A percentile compares a stretch with the other conserved stretches of the same genome.
These are phyloP conservation scores for Brachypterus glaber DNA, from an alignment of 2,888 invertebrate species.

Conservation along the genomic window DNA sequence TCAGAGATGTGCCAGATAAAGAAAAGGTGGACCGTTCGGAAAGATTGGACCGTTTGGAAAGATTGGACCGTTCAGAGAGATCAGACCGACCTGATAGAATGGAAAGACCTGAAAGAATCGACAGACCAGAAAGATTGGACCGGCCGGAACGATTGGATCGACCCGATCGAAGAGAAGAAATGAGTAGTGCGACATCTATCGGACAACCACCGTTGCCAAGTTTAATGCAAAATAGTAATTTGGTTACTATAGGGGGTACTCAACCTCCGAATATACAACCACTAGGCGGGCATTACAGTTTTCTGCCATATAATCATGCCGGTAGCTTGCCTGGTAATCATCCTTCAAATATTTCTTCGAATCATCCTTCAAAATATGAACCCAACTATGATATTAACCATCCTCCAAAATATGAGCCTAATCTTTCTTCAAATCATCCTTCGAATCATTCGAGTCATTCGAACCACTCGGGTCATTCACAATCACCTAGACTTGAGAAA, in stretches of 20 bases:
- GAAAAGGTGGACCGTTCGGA: conserved; percentile 28
- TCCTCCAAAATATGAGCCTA: too few species aligned
- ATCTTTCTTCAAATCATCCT: too few species aligned
- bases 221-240: conserved; percentile 49
- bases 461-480: too few species aligned
- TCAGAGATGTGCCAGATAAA: conserved; percentile 12
- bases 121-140: conserved; percentile 21
- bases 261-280: conserved; percentile 35
- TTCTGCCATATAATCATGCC: conserved; percentile 45
- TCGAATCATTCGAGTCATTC: too few species aligned
- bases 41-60: conserved; percentile 29
- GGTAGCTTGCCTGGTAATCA: too few species aligned
- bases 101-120: conserved; percentile 23
- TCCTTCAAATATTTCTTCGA: too few species aligned
- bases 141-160: conserved; percentile 29
- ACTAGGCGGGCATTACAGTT: conserved; percentile 52
- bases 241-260: conserved; percentile 52
- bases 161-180: conserved; percentile 35
- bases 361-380: too few species aligned
- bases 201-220: conserved; percentile 49
- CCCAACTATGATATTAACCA: too few species aligned
- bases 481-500: too few species aligned
- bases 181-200: conserved; percentile 40
- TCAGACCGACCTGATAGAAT: conserved; percentile 33
- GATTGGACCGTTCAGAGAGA: conserved; percentile 25